These are phyloP conservation scores for Lophura nycthemera DNA, from an alignment of 2,113 vertebrate species.

Conservation along the genomic window DNA sequence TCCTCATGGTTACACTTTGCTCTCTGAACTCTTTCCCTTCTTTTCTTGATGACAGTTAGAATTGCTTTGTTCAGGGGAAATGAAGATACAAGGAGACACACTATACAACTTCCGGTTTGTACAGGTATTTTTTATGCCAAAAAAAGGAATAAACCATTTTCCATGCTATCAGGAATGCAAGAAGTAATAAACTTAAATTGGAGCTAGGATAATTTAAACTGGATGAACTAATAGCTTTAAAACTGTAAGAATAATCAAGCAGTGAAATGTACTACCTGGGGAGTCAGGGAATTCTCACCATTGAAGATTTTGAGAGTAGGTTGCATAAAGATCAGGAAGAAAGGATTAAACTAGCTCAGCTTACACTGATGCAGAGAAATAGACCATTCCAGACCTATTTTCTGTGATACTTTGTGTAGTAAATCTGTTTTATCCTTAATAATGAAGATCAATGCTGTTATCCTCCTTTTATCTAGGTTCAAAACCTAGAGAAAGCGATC, in stretches of 20 bases:
- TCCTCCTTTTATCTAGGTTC: not conserved
- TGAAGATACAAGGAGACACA: not conserved
- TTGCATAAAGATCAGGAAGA: not conserved
- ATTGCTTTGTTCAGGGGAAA: not conserved
- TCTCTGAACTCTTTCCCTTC: not conserved
- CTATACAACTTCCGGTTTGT: not conserved
- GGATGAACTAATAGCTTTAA: slow-evolving; percentile 3
- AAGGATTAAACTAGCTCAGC: not conserved
- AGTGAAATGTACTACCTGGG: not conserved
- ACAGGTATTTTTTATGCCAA: not conserved
- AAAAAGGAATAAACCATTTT: not conserved
- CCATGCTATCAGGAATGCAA: not conserved
- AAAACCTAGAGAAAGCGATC: not conserved
- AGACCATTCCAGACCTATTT: not conserved
- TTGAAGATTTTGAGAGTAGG: not conserved
- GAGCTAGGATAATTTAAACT: not conserved
- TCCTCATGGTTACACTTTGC: not conserved
- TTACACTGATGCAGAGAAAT: not conserved
- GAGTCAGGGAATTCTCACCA: not conserved
- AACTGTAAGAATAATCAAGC: not conserved
- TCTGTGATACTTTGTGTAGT: not conserved
- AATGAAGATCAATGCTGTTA: not conserved
- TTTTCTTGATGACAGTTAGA: not conserved
- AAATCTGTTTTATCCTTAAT: not conserved
- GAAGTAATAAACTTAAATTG: not conserved